These are phyloP conservation scores for Achlya flavicornis DNA, from an alignment of 2,888 invertebrate species.

Conservation along the genomic window DNA sequence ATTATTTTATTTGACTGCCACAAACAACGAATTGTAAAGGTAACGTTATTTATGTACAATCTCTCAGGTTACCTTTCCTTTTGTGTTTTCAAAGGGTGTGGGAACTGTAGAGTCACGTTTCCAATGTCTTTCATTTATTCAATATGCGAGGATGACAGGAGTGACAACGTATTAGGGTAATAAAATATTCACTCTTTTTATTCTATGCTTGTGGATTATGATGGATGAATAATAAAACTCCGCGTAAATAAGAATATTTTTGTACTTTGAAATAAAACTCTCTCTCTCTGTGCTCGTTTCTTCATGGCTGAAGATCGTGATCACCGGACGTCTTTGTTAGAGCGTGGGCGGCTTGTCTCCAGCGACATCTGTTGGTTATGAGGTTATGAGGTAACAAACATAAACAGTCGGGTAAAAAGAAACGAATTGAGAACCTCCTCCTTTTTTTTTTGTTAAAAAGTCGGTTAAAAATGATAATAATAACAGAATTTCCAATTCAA, in stretches of 20 bases:
- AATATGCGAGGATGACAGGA: slow-evolving; percentile 25
- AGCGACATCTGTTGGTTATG: too few relatives aligned
- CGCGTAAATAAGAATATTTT: slow-evolving; percentile 3
- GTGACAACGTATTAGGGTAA: slow-evolving; percentile 37
- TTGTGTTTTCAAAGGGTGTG: slow-evolving; percentile 32
- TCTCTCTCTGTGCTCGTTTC: too few relatives aligned
- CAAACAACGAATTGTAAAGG: neutral
- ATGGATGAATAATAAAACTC: slow-evolving; percentile 33
- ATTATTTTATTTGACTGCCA: neutral
- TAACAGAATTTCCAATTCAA: too few relatives aligned
- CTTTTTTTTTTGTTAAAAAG: too few relatives aligned
- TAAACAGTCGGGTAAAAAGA: too few relatives aligned
- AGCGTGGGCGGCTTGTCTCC: too few relatives aligned
- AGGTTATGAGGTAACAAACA: too few relatives aligned
- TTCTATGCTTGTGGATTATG: slow-evolving; percentile 26
- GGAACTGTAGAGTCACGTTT: slow-evolving; percentile 35
- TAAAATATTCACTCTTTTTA: slow-evolving; percentile 35
- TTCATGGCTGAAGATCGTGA: too few relatives aligned
- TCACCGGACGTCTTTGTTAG: too few relatives aligned
- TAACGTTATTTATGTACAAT: neutral
- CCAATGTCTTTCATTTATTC: slow-evolving; percentile 25
- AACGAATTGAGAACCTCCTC: too few relatives aligned
- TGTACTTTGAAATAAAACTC: neutral
- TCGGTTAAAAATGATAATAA: too few relatives aligned
- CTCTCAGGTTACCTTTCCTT: slow-evolving; percentile 11